Percentiles rank a stretch among this genome's conserved stretches.
phyloP scores from a whole-genome alignment of 2,113 vertebrate species.

The Zosterops lateralis region DNA sequence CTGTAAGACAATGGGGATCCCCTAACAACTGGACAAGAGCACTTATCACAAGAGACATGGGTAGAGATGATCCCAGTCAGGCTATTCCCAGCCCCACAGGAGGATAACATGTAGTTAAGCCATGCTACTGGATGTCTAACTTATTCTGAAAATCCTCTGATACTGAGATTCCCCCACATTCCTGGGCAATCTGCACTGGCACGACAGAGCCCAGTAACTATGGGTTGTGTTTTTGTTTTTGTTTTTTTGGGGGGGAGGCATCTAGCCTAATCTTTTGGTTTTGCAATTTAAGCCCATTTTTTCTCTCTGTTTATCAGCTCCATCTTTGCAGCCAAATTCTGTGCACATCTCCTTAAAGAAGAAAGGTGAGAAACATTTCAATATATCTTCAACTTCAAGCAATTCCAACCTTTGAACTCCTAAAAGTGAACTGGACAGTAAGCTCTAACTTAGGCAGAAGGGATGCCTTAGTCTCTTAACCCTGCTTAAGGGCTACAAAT shows the following conservation, averaged over 20 bases:
- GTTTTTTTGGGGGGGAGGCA: no score
- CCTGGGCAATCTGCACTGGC: background rate
- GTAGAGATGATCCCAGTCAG: background rate
- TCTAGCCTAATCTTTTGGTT: background rate
- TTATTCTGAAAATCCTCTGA: background rate
- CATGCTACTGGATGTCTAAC: background rate
- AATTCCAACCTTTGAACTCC: background rate
- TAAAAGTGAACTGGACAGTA: background rate
- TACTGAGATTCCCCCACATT: background rate
- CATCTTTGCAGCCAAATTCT: background rate
- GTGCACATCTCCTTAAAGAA: background rate
- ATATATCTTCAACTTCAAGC: background rate
- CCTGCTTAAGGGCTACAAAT: background rate
- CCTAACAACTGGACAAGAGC: background rate
- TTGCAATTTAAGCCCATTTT: background rate
- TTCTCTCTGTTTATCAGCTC: background rate
- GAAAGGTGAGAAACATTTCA: background rate
- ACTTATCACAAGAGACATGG: background rate
- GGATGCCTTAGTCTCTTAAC: background rate
- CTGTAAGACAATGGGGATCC: background rate
- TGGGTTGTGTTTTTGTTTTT: no score
- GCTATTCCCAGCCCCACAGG: background rate
- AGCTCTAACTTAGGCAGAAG: background rate
- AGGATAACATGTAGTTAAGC: background rate
- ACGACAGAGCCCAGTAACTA: background rate